Percentiles rank a stretch among this genome's conserved stretches.
Evolutionary conservation across 2,797 vertebrate genomes (phyloP).

Genomic region (Delichon dasypus): DNA sequence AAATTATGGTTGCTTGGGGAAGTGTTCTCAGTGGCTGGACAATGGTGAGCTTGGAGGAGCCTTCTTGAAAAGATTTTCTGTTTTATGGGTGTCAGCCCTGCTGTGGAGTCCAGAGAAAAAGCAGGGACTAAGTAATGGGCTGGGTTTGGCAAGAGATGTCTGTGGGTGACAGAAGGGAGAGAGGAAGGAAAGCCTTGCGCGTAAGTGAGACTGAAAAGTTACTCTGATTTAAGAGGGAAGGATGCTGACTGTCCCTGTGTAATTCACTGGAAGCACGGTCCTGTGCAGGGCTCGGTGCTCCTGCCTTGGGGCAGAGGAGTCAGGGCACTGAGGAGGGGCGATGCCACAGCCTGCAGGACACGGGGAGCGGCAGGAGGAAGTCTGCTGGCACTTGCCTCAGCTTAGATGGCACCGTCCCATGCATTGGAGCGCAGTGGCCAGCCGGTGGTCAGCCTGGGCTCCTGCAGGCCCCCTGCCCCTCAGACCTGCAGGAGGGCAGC

Average conservation of each 20-base stretch:
- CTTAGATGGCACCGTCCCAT: rapidly evolving
- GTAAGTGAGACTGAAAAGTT: background rate
- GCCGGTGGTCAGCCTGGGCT: background rate
- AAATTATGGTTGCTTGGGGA: background rate
- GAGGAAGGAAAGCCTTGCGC: background rate
- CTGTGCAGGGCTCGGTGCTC: background rate
- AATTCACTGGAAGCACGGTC: background rate
- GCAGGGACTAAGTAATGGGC: background rate
- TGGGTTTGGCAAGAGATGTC: background rate
- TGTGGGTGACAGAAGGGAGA: background rate
- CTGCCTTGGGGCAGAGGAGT: background rate
- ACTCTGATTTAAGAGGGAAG: background rate
- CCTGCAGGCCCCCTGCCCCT: background rate
- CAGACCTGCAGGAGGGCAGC: background rate
- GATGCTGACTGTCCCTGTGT: background rate
- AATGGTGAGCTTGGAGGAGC: background rate
- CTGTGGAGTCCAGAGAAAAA: background rate
- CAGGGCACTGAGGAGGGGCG: background rate
- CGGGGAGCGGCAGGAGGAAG: background rate
- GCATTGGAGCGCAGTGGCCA: rapidly evolving
- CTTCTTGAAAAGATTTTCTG: background rate
- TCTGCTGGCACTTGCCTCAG: background rate
- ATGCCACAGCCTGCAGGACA: background rate
- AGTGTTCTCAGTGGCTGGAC: background rate
- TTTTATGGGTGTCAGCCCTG: background rate